Evolutionary conservation across 2,888 invertebrate species (phyloP), one percentile per base, ranked within the genome.

Genomic region (Thymelicus acteon): DNA sequence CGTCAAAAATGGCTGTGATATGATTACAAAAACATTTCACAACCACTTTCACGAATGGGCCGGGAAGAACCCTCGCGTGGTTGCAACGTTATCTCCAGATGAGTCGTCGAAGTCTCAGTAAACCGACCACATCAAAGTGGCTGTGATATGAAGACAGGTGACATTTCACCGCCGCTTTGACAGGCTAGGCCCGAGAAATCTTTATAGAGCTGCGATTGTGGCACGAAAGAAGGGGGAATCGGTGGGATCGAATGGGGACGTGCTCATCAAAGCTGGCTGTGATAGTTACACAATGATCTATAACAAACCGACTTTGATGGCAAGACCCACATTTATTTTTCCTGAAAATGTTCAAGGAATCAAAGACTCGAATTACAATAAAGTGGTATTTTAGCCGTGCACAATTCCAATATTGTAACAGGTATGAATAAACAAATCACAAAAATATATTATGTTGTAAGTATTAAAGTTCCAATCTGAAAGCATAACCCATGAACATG

Each of bases 241-340:
- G 71, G 76, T 64, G 68, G 70, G 76, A 67, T 79, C 73, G 58
- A 90, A 94, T 94, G 94, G 91, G 94, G 95, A 95, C 95, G 89
- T 97, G 97, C 97, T 97, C 97, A 97, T 97, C 97, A 97, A 97
- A 97, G 97, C 97, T 97, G 97, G 97, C 97, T 97, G 97, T 97
- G 97, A 97, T 97, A 97, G 97, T 87, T 93, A 79, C 90, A 77
- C 82, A 74, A 86, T 88, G 91, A 95, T 94, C 96, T 97, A 97
- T 96, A 94, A 97, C 97, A 96, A 95, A 93, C 97, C 96, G 95
- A 95, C 96, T 96, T 96, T 96, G 96, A 96, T 95, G 96, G 94
- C 95, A 95, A 90, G 94, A 94, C 93, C 92, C 92, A 87, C 94
- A 91, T 89, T 84, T 78, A 76, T 75, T 77, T 60, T 72, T 44